Base-by-base conservation (phyloP, 2,113 vertebrate species). In the Petrocephalus microphthalmus region DNA sequence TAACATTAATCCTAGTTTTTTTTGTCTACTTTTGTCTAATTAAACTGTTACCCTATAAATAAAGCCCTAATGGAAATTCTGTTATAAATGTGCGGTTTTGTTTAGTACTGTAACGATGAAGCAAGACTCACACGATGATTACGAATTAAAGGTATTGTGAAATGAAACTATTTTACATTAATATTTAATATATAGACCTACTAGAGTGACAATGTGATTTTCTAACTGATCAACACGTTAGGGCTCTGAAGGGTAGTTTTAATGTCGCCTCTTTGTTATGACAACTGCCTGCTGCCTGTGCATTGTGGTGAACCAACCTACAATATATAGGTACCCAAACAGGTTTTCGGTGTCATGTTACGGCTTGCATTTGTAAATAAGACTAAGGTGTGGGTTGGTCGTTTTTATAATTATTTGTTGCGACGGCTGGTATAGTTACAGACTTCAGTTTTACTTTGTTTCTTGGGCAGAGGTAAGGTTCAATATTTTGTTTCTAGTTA, bases 331-430 rank as follows among this genome's bases (percentile, higher is more conserved):
- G 54, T 64, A 42, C 53, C 56, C 85, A 64, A 86, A 86, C 85
- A 60, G 54, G 85, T 86, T 86, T 60, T n/a, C 54, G 45, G 20
- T 86, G 20, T 86, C 56, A 47, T 86, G 29, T 86, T 86, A 60
- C 42, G 6, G 5, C 51, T 42, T 19, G 85, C 3, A 47, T 56
- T 56, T 85, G 19, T 86, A 19, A 13, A n/a, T 57, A 45, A 37
- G 52, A 19, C 19, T 19, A 42, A 29, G 53, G 33, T 86, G 33
- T 54, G 45, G 29, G 19, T 45, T 45, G 33, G 54, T 2, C 37
- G 25, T 8, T 86, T 52, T 13, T 54, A 20, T 20, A n/a, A 25
- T 54, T 54, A 20, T 85, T 15, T 54, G 53, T 20, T 85, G 22
- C 52, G 22, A 85, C 47, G 84, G 29, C 25, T 3, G 51, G 84